Evolutionary conservation across 2,888 invertebrate genomes (phyloP).

Genomic region (Leptarthrus brevirostris): DNA sequence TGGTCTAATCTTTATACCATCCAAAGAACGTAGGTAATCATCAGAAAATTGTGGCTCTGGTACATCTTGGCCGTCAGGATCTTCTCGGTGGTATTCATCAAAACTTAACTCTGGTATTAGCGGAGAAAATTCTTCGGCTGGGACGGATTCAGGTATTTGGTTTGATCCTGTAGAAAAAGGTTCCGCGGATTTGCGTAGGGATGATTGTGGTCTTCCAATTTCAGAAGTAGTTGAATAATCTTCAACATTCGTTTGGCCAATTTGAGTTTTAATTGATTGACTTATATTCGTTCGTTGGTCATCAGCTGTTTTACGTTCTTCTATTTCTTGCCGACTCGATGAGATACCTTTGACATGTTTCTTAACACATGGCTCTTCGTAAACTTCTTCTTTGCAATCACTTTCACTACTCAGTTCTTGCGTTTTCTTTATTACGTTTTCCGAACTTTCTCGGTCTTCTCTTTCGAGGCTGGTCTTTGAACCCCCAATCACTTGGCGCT

Average conservation of each 20-base stretch:
- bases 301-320: background rate
- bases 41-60: slow-evolving; percentile 63
- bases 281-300: slow-evolving; percentile 47
- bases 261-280: slow-evolving; percentile 63
- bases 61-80: slow-evolving; percentile 62
- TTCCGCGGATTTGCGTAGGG: background rate
- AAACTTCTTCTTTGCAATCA: slow-evolving; percentile 7
- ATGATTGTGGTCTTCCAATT: background rate
- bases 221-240: slow-evolving; percentile 53
- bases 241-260: slow-evolving; percentile 61
- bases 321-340: background rate
- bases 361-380: slow-evolving; percentile 49
- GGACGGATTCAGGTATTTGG: background rate
- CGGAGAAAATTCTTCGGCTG: background rate
- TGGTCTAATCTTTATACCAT: slow-evolving; percentile 74
- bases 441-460: slow-evolving; percentile 53
- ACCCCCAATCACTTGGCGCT: slow-evolving; percentile 37
- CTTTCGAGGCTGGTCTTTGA: slow-evolving; percentile 55
- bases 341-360: background rate
- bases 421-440: slow-evolving; percentile 29
- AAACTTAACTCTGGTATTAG: background rate
- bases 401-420: background rate
- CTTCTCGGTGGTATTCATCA: slow-evolving; percentile 59
- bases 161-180: too few species aligned
- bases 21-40: slow-evolving; percentile 71